Evolutionary conservation across 2,113 vertebrate genomes (phyloP), one percentile per base, ranked within the genome.

Genomic region (Ptyas mucosa): DNA sequence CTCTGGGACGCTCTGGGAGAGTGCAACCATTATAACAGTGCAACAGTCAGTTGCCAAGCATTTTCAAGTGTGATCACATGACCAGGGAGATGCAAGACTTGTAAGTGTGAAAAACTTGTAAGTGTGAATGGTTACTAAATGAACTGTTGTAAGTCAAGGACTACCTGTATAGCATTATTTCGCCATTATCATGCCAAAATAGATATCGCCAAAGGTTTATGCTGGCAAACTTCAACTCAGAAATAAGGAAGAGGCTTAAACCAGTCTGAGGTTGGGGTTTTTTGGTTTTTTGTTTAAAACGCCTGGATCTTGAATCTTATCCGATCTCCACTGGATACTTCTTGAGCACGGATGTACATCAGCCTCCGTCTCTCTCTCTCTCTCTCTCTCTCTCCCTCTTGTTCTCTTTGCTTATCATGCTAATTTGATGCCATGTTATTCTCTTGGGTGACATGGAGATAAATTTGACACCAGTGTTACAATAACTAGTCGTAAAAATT

Each of bases 401-500:
- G 5, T 49, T 39, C 90, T 86, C 95, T 93, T 43, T 91, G 93
- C 92, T 94, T 43, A 75, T 95, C 91, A 0, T 1, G 11, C 51
- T 87, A 3, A 51, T 81, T 89, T 93, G 34, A 88, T 93, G 94
- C 95, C 91, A 24, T 4, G 26, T 85, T 91, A 34, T 90, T 96
- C 97, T 96, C 96, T 2, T 0, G 94, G 95, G 95, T 91, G 95
- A 94, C 93, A 51, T 9, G 89, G 94, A 96, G 95, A 96, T 93
- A 95, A 92, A 96, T 88, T 24, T 9, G 88, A 29, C 95, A 95
- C 88, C 93, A 5, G 88, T 89, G 52, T 52, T 21, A 87, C 96
- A 96, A 95, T 89, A 97, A 96, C 90, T 49, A 95, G 95, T 95
- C 91, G 95, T 97, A 97, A 97, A 97, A 97, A 96, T 95, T 86